phyloP scores from a whole-genome alignment of 2,888 invertebrate genomes.

The Oscheius sp. region DNA sequence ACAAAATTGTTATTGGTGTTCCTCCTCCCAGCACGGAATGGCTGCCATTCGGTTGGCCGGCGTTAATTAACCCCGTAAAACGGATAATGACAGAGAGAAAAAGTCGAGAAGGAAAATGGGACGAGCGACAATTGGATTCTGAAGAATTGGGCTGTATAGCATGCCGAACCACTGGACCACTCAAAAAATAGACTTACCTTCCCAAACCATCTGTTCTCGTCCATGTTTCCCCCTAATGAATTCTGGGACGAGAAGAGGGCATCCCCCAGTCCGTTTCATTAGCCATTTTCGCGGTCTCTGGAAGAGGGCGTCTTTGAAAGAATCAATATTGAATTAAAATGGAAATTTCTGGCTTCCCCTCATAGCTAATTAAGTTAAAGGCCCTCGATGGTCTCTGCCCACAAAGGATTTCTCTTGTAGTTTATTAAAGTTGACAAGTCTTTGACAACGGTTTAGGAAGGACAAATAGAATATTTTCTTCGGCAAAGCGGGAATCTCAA shows the following conservation, averaged over 20 bases:
- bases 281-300: slow-evolving; percentile 8
- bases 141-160: background rate
- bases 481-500: no score
- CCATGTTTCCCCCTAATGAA: background rate
- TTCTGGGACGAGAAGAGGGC: background rate
- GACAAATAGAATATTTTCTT: no score
- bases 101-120: slow-evolving; percentile 12
- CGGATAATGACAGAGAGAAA: slow-evolving; percentile 23
- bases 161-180: no score
- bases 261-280: slow-evolving; percentile 4
- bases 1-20: slow-evolving; percentile 2
- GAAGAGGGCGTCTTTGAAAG: no score
- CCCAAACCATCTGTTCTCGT: background rate
- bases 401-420: no score
- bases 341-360: slow-evolving; percentile 1
- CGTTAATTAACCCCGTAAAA: slow-evolving; percentile 33
- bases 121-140: background rate
- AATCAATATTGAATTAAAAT: slow-evolving; percentile 25
- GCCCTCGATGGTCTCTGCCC: background rate
- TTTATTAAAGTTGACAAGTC: no score
- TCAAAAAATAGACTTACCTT: no score
- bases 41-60: background rate
- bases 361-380: background rate
- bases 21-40: background rate
- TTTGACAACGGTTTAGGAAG: no score